Percentiles rank a stretch among this genome's conserved stretches.
phyloP scores from a whole-genome alignment of 2,797 vertebrate species.

The Tapirus indicus region DNA sequence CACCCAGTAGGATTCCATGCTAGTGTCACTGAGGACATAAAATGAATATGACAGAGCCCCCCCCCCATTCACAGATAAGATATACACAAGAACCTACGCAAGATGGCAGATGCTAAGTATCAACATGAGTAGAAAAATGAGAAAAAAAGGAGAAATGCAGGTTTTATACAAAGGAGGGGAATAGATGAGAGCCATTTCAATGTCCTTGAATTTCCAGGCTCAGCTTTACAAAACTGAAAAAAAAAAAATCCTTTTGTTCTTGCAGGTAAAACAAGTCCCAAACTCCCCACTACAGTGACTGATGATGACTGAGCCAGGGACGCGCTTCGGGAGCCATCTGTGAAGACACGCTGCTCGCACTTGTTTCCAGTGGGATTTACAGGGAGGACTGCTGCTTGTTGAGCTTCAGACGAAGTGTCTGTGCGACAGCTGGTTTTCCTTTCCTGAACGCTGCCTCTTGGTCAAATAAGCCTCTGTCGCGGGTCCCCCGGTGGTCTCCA shows the following conservation, averaged over 20 bases:
- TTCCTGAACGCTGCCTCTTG: not conserved
- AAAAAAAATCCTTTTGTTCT: not conserved
- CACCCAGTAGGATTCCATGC: not conserved
- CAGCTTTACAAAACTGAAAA: slow-evolving; percentile 5
- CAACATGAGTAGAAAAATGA: not conserved
- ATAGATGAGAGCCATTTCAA: slow-evolving; percentile 23
- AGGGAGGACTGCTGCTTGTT: not conserved
- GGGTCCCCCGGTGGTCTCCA: not conserved
- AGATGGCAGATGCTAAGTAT: not conserved
- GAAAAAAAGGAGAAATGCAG: not conserved
- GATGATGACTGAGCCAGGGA: not conserved
- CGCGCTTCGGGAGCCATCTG: not conserved
- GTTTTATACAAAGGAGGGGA: not conserved
- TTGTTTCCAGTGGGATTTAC: not conserved
- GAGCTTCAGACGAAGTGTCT: not conserved
- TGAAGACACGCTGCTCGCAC: not conserved
- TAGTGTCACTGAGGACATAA: not conserved
- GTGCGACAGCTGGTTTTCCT: not conserved
- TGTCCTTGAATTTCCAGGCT: slow-evolving; percentile 59
- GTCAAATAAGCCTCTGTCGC: not conserved
- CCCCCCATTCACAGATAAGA: not conserved
- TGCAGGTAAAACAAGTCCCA: not conserved
- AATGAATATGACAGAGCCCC: not conserved
- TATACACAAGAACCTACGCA: not conserved
- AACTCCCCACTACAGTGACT: not conserved